Percentiles rank a stretch among this genome's conserved stretches.
These are phyloP conservation scores for Tiliqua scincoides DNA, from an alignment of 2,113 vertebrate species.

Conservation along the genomic window DNA sequence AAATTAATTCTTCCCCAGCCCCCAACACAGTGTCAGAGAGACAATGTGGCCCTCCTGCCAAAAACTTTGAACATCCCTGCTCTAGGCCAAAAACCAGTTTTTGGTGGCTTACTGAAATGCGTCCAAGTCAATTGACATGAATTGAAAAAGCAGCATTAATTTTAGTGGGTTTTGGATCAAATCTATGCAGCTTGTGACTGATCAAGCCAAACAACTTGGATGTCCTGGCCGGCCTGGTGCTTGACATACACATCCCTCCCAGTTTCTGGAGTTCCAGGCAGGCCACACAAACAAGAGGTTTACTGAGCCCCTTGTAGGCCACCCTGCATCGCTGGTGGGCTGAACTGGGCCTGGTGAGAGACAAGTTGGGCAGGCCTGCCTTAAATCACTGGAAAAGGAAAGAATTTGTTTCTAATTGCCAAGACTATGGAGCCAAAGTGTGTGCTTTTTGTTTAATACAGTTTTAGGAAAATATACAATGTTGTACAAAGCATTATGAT, in stretches of 20 bases:
- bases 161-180: conserved; percentile 44
- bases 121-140: conserved; percentile 20
- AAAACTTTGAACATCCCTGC: too few relatives aligned
- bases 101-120: not conserved
- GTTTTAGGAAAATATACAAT: conserved; percentile 27
- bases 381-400: conserved; percentile 48
- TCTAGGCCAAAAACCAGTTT: conserved; percentile 11
- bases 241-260: not conserved
- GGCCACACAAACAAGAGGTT: not conserved
- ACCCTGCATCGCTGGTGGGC: not conserved
- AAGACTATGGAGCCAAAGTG: conserved; percentile 34
- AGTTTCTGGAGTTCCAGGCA: not conserved
- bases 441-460: not conserved
- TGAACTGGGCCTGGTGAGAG: not conserved
- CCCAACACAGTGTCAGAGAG: too few relatives aligned
- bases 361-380: not conserved
- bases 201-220: not conserved
- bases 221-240: too few relatives aligned
- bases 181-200: not conserved
- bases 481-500: conserved; percentile 2
- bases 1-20: too few relatives aligned
- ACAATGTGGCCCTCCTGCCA: too few relatives aligned
- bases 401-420: conserved; percentile 39
- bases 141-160: not conserved
- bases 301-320: not conserved